Base-by-base conservation (phyloP, 2,888 invertebrate genomes). In the Dione vanillae region DNA sequence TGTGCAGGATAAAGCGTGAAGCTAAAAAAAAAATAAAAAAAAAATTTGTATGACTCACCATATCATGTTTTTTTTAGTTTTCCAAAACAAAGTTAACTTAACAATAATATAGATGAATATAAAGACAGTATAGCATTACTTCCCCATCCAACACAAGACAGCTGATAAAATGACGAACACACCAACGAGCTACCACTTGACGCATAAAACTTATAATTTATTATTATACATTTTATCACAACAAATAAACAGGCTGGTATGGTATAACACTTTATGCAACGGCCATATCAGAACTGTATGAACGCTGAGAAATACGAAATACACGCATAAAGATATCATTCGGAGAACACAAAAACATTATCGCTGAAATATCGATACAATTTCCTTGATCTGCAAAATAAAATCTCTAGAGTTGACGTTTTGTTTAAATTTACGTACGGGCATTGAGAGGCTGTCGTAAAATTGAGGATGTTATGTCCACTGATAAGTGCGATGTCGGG, bases 301-400 rank as follows among this genome's bases (percentile, higher is more conserved):
- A 85, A 86, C 86, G 85, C 85, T 84, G 86, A 85, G 86, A 83
- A 82, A 83, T 82, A 83, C 78, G 87, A 83, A 82, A 83, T 82
- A 84, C 78, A 79, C 79, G 79, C 85, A 88, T 89, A 90, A 90
- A 89, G 87, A 85, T 87, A 90, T 88, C 86, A 85, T 87, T 86
- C 86, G 86, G 82, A 82, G 81, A 80, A 80, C 85, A 89, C 86
- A 87, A 88, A 86, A 86, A 86, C 89, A 87, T 89, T 91, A 91
- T 90, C 88, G 83, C 85, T 91, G 90, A 91, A 90, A 89, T 92
- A 92, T 91, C 89, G 91, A 90, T 89, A 89, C 91, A 89, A 90
- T 92, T 90, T 89, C 86, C 90, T 88, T 91, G 92, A 92, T 92
- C 90, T 85, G 90, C 87, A 85, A 87, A 90, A 91, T 91, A 90